phyloP scores from a whole-genome alignment of 1,140 invertebrate genomes.

The Panagrolaimus sp. region DNA sequence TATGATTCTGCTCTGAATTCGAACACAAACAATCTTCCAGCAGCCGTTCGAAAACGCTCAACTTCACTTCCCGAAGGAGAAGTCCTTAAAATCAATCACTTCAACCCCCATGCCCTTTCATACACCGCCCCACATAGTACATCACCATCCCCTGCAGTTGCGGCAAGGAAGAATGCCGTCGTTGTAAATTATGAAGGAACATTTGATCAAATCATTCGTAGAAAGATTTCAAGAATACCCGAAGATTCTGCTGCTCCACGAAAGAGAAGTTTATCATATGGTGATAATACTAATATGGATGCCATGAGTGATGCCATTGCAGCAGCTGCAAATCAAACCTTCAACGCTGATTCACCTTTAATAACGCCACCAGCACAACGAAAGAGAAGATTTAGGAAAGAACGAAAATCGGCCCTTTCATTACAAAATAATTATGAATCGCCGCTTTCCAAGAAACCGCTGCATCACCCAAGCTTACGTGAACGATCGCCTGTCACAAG shows the following conservation, averaged over 20 bases:
- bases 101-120: not conserved
- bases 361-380: slow-evolving; percentile 11
- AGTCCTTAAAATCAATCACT: not conserved
- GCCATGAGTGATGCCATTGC: not conserved
- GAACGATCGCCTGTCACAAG: not conserved
- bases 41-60: slow-evolving; percentile 5
- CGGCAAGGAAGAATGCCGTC: slow-evolving; percentile 22
- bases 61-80: slow-evolving; percentile 19
- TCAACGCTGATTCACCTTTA: slow-evolving; percentile 7
- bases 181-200: slow-evolving; percentile 13
- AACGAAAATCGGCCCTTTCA: slow-evolving; percentile 13
- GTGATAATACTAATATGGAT: not conserved
- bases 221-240: not conserved
- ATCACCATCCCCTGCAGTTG: not conserved
- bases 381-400: slow-evolving; percentile 13
- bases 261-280: slow-evolving; percentile 14
- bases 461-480: not conserved
- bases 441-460: not conserved
- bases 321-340: not conserved
- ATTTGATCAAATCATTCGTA: not conserved
- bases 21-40: not conserved
- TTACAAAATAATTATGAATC: slow-evolving; percentile 10
- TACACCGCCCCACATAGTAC: not conserved
- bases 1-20: not conserved
- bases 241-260: not conserved